A percentile compares a stretch with the other conserved stretches of the same genome.
These are phyloP conservation scores for Fragum whitleyi DNA, from an alignment of 2,888 invertebrate species.

Conservation along the genomic window DNA sequence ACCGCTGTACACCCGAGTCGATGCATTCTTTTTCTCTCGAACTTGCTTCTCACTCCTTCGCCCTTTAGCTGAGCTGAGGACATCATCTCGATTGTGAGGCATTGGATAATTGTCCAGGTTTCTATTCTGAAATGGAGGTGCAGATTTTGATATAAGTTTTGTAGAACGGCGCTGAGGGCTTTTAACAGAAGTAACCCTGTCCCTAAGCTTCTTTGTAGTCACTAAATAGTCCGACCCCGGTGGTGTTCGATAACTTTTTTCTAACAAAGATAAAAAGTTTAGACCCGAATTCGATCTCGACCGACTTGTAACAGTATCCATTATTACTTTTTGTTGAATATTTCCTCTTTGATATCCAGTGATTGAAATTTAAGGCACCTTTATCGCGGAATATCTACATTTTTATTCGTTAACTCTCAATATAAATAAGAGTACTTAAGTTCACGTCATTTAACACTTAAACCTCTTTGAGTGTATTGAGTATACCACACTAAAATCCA, in stretches of 20 bases:
- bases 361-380: background rate
- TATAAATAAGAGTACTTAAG: conserved; percentile 6
- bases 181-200: conserved; percentile 55
- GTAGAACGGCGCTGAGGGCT: conserved; percentile 34
- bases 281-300: conserved; percentile 17
- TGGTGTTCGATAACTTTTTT: conserved; percentile 21
- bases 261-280: conserved; percentile 7
- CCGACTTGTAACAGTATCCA: conserved; percentile 12
- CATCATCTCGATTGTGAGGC: conserved; percentile 66
- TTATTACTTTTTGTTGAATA: background rate
- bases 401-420: conserved; percentile 1
- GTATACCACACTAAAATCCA: conserved; percentile 23
- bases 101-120: conserved; percentile 74
- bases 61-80: conserved; percentile 59
- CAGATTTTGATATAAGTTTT: conserved; percentile 40
- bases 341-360: background rate
- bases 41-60: conserved; percentile 51
- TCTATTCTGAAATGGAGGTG: conserved; percentile 70
- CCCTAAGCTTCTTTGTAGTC: conserved; percentile 59
- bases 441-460: conserved; percentile 19
- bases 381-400: background rate
- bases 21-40: conserved; percentile 46
- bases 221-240: conserved; percentile 51
- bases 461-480: conserved; percentile 7
- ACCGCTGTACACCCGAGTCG: conserved; percentile 65